Evolutionary conservation across 2,888 invertebrate genomes (phyloP).

Genomic region (Drosophila kuntzei): DNA sequence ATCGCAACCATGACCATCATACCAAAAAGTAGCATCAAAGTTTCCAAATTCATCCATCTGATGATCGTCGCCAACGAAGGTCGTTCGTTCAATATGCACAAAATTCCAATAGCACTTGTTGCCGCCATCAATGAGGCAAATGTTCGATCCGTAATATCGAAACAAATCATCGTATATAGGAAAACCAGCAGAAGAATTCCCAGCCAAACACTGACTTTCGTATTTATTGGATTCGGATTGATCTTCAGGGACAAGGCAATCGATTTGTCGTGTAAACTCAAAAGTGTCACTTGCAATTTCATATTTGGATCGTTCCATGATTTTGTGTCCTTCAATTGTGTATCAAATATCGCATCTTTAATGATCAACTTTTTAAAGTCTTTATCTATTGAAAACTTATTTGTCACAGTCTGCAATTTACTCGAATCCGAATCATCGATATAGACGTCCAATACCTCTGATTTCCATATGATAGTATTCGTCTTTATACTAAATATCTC

Average conservation of each 20-base stretch:
- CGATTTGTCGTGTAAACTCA: background rate
- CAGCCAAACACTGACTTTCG: background rate
- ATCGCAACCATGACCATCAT: constrained; percentile 17
- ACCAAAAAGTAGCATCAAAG: constrained; percentile 18
- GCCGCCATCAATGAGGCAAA: constrained; percentile 8
- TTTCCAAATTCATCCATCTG: constrained; percentile 20
- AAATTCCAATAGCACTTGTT: constrained; percentile 8
- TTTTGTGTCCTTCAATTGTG: background rate
- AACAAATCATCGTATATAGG: constrained; percentile 6
- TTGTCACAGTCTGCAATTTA: background rate
- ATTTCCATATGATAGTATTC: background rate
- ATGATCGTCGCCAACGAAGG: background rate
- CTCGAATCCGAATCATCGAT: background rate
- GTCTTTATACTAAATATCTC: background rate
- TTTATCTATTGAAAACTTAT: background rate
- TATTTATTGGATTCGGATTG: constrained; percentile 8
- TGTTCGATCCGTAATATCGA: constrained; percentile 12
- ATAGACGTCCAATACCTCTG: background rate
- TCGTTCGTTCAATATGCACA: background rate
- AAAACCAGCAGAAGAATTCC: constrained; percentile 2
- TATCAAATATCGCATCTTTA: background rate
- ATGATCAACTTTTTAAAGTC: background rate
- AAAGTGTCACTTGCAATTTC: background rate
- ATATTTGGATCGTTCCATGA: background rate
- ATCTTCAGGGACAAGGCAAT: background rate